Conservation (phyloP, 2,888 invertebrate genomes). For the Syritta pipiens region DNA sequence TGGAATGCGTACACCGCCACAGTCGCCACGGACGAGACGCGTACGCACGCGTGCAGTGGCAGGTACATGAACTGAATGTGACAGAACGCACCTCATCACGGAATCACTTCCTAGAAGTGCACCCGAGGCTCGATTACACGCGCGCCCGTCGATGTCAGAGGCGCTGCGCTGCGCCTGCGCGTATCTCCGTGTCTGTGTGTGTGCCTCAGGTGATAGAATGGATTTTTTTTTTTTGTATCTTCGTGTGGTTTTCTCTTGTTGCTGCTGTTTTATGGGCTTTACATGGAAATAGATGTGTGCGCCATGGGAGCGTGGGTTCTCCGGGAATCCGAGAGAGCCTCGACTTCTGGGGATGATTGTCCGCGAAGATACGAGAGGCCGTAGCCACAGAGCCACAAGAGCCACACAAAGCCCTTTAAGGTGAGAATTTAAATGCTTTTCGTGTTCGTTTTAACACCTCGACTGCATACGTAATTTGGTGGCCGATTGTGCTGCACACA, state of each 20-base stretch:
- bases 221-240: conserved; percentile 14
- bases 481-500: conserved; percentile 25
- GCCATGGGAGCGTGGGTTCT: conserved; percentile 17
- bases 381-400: not conserved
- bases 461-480: conserved; percentile 64
- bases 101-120: conserved; percentile 62
- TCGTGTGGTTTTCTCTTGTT: conserved; percentile 12
- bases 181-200: conserved; percentile 13
- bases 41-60: conserved; percentile 58
- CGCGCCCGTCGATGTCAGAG: too few species aligned
- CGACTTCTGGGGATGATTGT: conserved; percentile 42
- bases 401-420: conserved; percentile 21
- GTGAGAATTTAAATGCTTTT: conserved; percentile 69
- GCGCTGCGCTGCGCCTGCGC: too few species aligned
- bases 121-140: conserved; percentile 38
- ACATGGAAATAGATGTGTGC: conserved; percentile 57
- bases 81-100: conserved; percentile 42
- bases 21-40: not conserved
- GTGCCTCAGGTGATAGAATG: conserved; percentile 9
- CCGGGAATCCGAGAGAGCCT: conserved; percentile 54
- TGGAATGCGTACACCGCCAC: not conserved
- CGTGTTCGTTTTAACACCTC: conserved; percentile 67
- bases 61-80: conserved; percentile 64
- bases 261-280: conserved; percentile 52
- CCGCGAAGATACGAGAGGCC: conserved; percentile 19